Evolutionary conservation across 2,113 vertebrate genomes (phyloP).

Genomic region (Urocitellus parryii): DNA sequence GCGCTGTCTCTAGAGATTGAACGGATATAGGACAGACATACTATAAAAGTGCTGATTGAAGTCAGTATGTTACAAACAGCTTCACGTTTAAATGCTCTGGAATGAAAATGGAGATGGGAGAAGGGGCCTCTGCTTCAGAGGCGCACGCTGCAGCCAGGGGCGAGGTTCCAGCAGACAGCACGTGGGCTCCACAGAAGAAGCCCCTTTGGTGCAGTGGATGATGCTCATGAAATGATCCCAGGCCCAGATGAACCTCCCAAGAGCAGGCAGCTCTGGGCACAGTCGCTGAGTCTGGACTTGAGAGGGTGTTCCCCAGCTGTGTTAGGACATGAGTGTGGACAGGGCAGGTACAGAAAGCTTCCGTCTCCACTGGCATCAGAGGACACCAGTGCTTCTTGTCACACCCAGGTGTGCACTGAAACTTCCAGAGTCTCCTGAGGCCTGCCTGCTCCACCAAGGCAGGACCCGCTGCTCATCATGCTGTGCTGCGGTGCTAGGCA

Average conservation of each 20-base stretch:
- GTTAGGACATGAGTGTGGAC: neutral
- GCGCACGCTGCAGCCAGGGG: accelerated
- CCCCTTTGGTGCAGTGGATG: accelerated
- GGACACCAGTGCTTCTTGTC: neutral
- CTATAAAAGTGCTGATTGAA: accelerated
- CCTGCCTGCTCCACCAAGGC: too few species aligned
- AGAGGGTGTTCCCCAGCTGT: neutral
- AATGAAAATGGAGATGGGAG: accelerated
- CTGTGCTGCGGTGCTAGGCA: too few species aligned
- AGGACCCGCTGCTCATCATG: too few species aligned
- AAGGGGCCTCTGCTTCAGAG: neutral
- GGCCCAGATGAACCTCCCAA: neutral
- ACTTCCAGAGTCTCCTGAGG: too few species aligned
- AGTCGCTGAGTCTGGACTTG: neutral
- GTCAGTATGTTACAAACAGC: too few species aligned
- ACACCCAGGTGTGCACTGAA: too few species aligned
- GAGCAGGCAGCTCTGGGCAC: too few species aligned
- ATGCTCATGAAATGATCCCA: accelerated
- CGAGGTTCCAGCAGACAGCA: neutral
- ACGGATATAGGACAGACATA: accelerated
- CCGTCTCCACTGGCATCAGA: neutral
- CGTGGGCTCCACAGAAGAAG: accelerated
- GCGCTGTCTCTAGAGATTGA: neutral
- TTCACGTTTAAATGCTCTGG: neutral
- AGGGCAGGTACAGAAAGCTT: neutral